A percentile compares a stretch with the other conserved stretches of the same genome.
Conservation (phyloP, 1,140 invertebrate species). For the Bathynomus jamesi region DNA sequence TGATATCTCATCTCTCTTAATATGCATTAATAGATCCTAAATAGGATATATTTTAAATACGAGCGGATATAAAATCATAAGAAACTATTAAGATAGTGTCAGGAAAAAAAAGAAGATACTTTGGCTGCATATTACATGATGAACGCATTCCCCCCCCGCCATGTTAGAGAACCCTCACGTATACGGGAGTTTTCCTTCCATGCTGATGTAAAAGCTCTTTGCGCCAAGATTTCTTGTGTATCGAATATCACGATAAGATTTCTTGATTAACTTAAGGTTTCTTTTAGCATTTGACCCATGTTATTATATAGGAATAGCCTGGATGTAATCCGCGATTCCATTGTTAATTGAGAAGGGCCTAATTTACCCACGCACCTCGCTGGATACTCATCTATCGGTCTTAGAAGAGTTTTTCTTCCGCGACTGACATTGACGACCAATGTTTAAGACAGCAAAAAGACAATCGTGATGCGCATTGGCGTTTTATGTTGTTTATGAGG, state of each 20-base stretch:
- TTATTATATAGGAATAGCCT: too few species aligned
- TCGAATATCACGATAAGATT: too few species aligned
- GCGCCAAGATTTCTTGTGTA: too few species aligned
- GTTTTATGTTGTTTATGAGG: background rate
- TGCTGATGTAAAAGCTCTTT: too few species aligned
- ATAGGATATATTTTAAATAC: background rate
- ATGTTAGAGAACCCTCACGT: too few species aligned
- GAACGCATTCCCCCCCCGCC: too few species aligned
- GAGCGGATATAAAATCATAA: background rate
- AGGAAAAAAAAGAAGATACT: background rate
- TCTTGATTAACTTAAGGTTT: too few species aligned
- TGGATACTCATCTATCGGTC: background rate
- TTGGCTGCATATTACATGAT: background rate
- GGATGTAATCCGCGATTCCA: too few species aligned
- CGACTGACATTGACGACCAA: background rate
- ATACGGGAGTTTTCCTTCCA: too few species aligned
- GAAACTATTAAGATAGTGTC: background rate
- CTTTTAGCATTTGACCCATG: too few species aligned
- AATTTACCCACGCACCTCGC: background rate
- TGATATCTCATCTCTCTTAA: background rate
- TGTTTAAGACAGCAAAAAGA: background rate
- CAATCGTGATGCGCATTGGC: background rate
- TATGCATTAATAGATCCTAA: background rate
- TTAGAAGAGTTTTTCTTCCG: too few species aligned
- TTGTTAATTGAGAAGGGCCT: background rate